Evolutionary conservation across 1,140 invertebrate genomes (phyloP), one percentile per base, ranked within the genome.

Genomic region (Antheraea mylitta): DNA sequence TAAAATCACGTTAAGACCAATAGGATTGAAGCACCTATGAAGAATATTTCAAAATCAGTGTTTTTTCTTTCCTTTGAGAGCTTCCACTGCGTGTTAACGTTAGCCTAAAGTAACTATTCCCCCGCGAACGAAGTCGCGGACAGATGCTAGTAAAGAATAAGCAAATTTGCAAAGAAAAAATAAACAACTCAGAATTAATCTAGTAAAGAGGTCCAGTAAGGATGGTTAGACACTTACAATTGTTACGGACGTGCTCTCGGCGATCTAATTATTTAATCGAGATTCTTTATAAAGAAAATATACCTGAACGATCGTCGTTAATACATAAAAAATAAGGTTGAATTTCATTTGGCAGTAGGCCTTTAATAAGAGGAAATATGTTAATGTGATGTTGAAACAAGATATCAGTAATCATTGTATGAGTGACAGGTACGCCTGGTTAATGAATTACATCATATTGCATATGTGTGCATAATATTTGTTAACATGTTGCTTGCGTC

Each of bases 221-320:
- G 45, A 16, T 16, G 45, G 16, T 13, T 16, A 16, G 11, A 64
- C 38, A 67, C 61, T 37, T 71, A 18, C 65, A 68, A 38, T 67
- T 58, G 53, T 61, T 42, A 1, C 45, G 66, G 53, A 59, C 22
- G 48, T 16, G 69, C 63, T 67, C 58, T 38, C 45, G 65, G 66
- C 58, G 66, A 70, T 70, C 58, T 66, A 70, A 75, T 72, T 75
- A 72, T 70, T 66, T 67, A 18, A 71, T 74, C 72, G 65, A 48
- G 61, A 70, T 18, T 37, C 7, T 65, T 19, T 60, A 45, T 53
- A 30, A 37, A 19, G 38, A 16, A 18, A 59, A 48, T 66, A 22
- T 30, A 66, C 61, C 61, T 53, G 58, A 13, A n/a, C 9, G 0
- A 66, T 18, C 16, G 30, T 36, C 42, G 58, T 66, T 42, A 53